Percentiles rank a stretch among this genome's conserved stretches.
These are phyloP conservation scores for Eurytoma californica DNA, from an alignment of 2,888 invertebrate genomes.

Conservation along the genomic window DNA sequence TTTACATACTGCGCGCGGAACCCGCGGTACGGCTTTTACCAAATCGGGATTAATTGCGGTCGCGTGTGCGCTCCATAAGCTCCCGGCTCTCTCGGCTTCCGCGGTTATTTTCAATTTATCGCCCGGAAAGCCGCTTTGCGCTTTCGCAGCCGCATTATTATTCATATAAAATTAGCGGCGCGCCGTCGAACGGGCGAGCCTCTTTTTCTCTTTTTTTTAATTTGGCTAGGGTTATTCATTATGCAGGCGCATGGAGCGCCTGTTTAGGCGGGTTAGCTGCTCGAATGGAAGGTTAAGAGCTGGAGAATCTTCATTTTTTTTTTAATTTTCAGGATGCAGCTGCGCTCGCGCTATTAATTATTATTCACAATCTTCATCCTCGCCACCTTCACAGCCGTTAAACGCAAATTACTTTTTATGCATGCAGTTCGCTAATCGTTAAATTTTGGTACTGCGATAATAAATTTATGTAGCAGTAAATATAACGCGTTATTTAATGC, in stretches of 20 bases:
- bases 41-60: slow-evolving; percentile 44
- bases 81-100: slow-evolving; percentile 23
- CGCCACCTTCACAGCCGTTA: no score
- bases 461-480: no score
- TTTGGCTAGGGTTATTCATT: slow-evolving; percentile 3
- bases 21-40: slow-evolving; percentile 35
- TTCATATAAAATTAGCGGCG: slow-evolving; percentile 25
- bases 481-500: no score
- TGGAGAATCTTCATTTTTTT: no score
- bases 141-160: slow-evolving; percentile 34
- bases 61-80: not conserved
- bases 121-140: slow-evolving; percentile 37
- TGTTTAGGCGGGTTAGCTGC: no score
- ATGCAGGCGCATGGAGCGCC: not conserved
- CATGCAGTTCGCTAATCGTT: no score
- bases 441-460: no score
- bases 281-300: no score
- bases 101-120: slow-evolving; percentile 44
- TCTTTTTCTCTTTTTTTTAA: slow-evolving; percentile 3
- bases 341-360: not conserved
- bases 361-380: no score
- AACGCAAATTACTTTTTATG: no score
- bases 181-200: not conserved
- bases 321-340: not conserved
- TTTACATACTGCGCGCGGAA: not conserved